These are phyloP conservation scores for Thymallus thymallus DNA, from an alignment of 2,113 vertebrate genomes.

Conservation along the genomic window DNA sequence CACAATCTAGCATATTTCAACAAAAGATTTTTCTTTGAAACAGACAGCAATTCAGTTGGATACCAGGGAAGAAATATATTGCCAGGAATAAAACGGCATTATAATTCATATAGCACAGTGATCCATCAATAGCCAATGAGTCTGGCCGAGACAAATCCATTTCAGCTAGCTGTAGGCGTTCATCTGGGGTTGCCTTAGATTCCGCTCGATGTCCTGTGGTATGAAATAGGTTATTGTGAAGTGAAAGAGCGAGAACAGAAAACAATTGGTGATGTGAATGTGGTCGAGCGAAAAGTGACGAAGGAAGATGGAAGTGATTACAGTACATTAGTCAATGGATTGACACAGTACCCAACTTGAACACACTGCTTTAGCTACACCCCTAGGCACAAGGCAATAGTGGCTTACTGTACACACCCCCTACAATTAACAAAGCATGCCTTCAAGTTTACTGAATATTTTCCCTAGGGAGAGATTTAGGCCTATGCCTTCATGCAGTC, in stretches of 20 bases:
- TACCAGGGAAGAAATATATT: neutral
- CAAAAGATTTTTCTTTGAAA: neutral
- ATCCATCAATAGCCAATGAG: slow-evolving; percentile 21
- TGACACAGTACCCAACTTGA: neutral
- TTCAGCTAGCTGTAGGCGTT: neutral
- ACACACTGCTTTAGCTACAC: neutral
- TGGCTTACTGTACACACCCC: neutral
- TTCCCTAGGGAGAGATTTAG: neutral
- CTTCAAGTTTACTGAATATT: neutral
- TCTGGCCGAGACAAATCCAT: neutral
- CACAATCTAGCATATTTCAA: neutral
- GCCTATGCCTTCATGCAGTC: too few relatives aligned
- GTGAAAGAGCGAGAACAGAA: neutral
- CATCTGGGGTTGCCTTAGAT: too few relatives aligned
- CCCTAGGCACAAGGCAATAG: neutral
- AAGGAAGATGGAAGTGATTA: neutral
- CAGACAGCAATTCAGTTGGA: slow-evolving; percentile 1
- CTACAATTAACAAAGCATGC: neutral
- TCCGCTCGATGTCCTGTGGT: too few relatives aligned
- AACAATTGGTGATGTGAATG: neutral
- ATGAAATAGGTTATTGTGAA: neutral
- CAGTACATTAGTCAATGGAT: neutral
- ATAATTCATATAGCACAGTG: slow-evolving; percentile 18
- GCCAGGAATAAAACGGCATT: slow-evolving; percentile 5
- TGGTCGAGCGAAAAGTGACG: neutral